Evolutionary conservation across 2,888 invertebrate genomes (phyloP), one percentile per base, ranked within the genome.

Genomic region (Drosophila borborema): DNA sequence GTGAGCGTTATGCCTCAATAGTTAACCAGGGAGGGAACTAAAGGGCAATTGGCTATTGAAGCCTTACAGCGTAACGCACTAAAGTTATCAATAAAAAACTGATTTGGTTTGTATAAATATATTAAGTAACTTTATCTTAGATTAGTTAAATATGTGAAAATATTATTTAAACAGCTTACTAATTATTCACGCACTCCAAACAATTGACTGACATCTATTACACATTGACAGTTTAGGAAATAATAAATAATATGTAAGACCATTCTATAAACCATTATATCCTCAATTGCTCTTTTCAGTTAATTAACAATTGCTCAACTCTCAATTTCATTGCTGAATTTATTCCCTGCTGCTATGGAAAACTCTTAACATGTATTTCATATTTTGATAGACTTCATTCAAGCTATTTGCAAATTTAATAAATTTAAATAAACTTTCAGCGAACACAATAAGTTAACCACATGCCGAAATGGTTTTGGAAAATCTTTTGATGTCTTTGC

Each of bases 371-470:
- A 9, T 9, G 31, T n/a, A 28, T n/a, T n/a, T 28, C 2, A 16
- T 48, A 48, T 28, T 16, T 31, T n/a, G 31, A 14, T 46, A 16
- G 1, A 7, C 18, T 34, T 34, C 8, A n/a, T 12, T 40, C 18
- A n/a, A n/a, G 20, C 14, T 8, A 20, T 40, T 38, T 23, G 16
- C n/a, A 40, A 40, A 40, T 40, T 40, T n/a, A 2, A 41, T 4
- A 31, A 14, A 56, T 18, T 31, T 9, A 41, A 9, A 14, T 23
- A 3, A n/a, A 10, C 16, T 55, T 0, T 12, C 34, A 31, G 41
- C 2, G 7, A 40, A n/a, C 54, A 34, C 43, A 56, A 41, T n/a
- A 45, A 45, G 45, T n/a, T 9, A 48, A 48, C 48, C 48, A 28
- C 20, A 34, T 58, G 34, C 10, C 12, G 10, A 16, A 58, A 23